A percentile compares a stretch with the other conserved stretches of the same genome.
Conservation (phyloP, 2,888 invertebrate species). For the Ophion obscuratus region DNA sequence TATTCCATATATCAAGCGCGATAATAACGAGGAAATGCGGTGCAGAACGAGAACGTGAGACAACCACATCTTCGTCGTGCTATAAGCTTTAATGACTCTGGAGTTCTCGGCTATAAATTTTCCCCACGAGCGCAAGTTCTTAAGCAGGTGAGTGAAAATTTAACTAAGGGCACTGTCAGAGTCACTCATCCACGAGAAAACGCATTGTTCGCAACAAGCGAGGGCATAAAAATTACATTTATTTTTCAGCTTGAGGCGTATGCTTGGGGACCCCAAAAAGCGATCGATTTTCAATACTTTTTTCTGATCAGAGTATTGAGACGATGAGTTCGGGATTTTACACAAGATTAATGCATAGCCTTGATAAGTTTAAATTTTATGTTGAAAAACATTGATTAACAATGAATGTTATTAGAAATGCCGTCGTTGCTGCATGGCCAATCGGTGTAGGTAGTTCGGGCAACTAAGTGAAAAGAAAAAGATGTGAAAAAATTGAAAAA, state of each 20-base stretch:
- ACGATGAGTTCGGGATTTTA: too few species aligned
- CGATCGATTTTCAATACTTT: too few species aligned
- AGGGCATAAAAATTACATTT: not conserved
- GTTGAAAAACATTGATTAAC: too few species aligned
- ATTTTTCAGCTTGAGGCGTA: not conserved
- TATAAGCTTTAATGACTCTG: constrained; percentile 19
- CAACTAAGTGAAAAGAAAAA: too few species aligned
- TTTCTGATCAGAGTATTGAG: too few species aligned
- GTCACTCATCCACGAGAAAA: not conserved
- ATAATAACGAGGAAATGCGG: constrained; percentile 40
- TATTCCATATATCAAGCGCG: constrained; percentile 42
- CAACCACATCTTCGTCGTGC: constrained; percentile 18
- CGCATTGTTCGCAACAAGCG: not conserved
- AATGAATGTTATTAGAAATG: too few species aligned
- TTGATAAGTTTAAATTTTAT: too few species aligned
- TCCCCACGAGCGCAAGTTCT: not conserved
- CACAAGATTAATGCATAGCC: too few species aligned
- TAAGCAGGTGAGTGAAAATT: not conserved
- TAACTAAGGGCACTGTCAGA: not conserved
- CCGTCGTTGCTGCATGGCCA: too few species aligned
- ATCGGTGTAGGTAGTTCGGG: too few species aligned
- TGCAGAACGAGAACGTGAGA: constrained; percentile 14
- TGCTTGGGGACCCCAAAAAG: too few species aligned
- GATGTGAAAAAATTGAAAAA: too few species aligned
- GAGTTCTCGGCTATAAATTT: constrained; percentile 31